These are phyloP conservation scores for Thomomys bottae DNA, from an alignment of 2,113 vertebrate species.

Conservation along the genomic window DNA sequence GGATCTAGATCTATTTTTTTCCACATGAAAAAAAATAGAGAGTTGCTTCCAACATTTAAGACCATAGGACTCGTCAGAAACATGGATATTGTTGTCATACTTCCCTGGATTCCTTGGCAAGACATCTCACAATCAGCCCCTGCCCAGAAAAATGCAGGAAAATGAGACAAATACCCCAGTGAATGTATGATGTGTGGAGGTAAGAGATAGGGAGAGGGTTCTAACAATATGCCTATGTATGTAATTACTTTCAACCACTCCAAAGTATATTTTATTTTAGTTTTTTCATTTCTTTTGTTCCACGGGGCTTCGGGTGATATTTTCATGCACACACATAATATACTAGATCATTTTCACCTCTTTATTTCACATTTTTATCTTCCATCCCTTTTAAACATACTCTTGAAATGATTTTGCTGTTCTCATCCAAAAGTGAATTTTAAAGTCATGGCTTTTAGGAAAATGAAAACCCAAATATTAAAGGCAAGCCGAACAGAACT, in stretches of 20 bases:
- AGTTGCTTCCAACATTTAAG: background rate
- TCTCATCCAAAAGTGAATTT: background rate
- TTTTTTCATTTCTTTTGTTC: too few species aligned
- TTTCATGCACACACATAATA: too few species aligned
- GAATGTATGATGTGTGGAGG: background rate
- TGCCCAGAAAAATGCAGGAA: background rate
- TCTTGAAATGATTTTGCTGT: too few species aligned
- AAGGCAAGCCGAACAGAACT: background rate
- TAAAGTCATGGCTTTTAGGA: slow-evolving; percentile 14
- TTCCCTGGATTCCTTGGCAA: background rate
- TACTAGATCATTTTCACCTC: too few species aligned
- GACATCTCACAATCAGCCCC: background rate
- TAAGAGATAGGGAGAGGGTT: background rate
- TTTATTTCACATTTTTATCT: too few species aligned
- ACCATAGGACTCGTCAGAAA: background rate
- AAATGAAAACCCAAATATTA: background rate
- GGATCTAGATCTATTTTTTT: slow-evolving; percentile 49
- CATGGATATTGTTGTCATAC: background rate
- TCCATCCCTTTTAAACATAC: too few species aligned
- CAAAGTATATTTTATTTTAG: background rate
- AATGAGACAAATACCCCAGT: background rate
- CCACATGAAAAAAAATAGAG: slow-evolving; percentile 36
- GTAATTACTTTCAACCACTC: background rate
- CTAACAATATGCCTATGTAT: background rate
- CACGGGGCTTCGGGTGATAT: too few species aligned